These are phyloP conservation scores for Phocoena phocoena DNA, from an alignment of 2,113 vertebrate genomes.

Conservation along the genomic window DNA sequence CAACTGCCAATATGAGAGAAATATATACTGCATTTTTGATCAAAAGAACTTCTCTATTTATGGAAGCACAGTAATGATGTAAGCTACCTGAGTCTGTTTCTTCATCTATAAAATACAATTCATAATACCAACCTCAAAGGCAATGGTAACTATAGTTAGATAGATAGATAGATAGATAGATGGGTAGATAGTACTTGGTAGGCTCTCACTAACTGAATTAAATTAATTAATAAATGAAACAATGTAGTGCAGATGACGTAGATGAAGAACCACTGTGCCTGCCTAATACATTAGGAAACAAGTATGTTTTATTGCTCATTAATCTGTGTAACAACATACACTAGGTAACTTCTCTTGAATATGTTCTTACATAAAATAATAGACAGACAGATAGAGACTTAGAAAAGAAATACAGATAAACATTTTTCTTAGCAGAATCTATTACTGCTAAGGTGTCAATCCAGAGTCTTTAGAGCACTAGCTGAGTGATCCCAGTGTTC, in stretches of 20 bases:
- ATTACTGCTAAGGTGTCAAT: constrained; percentile 7
- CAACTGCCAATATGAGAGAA: not conserved
- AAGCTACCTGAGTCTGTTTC: not conserved
- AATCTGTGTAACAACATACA: not conserved
- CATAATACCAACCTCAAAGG: not conserved
- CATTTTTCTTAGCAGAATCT: constrained; percentile 46
- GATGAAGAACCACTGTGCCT: not conserved
- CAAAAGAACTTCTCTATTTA: not conserved
- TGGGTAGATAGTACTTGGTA: not conserved
- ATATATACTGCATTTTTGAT: not conserved
- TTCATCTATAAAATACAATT: not conserved
- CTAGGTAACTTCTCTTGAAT: not conserved
- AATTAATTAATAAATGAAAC: constrained; percentile 6
- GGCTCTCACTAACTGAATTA: not conserved
- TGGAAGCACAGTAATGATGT: not conserved
- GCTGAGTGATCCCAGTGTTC: constrained; percentile 34
- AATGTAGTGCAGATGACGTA: not conserved
- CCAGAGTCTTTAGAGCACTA: constrained; percentile 17
- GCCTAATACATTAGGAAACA: not conserved
- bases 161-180: not conserved
- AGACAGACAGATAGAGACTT: not conserved
- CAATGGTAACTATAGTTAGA: not conserved
- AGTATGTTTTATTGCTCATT: not conserved
- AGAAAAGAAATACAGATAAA: constrained; percentile 3
- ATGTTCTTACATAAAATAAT: not conserved